Evolutionary conservation across 1,140 invertebrate genomes (phyloP), one percentile per base, ranked within the genome.

Genomic region (Phenacoccus solenopsis): DNA sequence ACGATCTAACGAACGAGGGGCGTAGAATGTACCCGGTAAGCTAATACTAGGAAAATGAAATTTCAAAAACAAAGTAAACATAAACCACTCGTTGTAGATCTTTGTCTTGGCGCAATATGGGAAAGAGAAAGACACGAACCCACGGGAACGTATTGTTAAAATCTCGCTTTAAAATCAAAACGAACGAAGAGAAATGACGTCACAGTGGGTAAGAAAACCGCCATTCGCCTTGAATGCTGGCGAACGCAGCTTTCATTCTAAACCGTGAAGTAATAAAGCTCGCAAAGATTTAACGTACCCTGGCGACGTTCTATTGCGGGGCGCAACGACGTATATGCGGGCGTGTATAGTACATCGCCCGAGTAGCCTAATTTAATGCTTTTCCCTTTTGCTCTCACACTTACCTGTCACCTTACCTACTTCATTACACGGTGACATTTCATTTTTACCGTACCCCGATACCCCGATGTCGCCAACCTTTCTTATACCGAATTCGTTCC

Each of bases 121-220:
- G 20, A 16, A 49, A 49, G 38, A 49, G 38, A 49, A 5, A 49
- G 38, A 49, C 5, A 49, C 38, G 3, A n/a, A 49, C 38, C 38
- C 38, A 9, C 3, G 38, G 38, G 38, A 49, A 49, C 13, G 38
- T 49, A 49, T 49, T 49, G 38, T 49, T 49, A 49, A 49, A 49
- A 49, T 49, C 38, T 49, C 16, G 38, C 38, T 10, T 49, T 49
- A 49, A 49, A 49, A 49, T 49, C 38, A 49, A n/a, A 49, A n/a
- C 38, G 38, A 49, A 49, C 38, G 38, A 49, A 49, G 38, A 49
- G 38, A 49, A 49, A 49, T 49, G 38, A 49, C 38, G 38, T 49
- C 38, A 49, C 38, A 49, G 20, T 16, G 38, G 38, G 5, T 2
- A 49, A n/a, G 20, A n/a, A 49, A 49, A 49, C 38, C 38, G 16